Evolutionary conservation across 2,797 vertebrate species (phyloP), one percentile per base, ranked within the genome.

Genomic region (Lagocephalus sceleratus): DNA sequence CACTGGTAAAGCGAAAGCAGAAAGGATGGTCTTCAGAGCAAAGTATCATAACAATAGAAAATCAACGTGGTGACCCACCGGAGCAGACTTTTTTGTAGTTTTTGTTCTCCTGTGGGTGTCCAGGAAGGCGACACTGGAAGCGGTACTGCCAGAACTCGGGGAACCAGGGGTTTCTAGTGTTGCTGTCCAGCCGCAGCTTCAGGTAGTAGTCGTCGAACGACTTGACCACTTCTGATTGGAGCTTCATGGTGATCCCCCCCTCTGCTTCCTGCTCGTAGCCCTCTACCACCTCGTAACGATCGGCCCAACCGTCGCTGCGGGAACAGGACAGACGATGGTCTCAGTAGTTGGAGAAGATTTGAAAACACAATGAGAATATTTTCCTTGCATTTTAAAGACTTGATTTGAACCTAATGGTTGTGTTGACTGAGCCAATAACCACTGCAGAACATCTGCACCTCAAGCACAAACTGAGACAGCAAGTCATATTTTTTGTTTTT

Each of bases 61-160:
- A 42, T 1, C 5, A 9, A 1, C 1, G 41, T 2, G 8, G 17
- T 26, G 32, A 49, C 49, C 90, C 90, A 99, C 97, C 95, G 47
- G 94, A 92, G 81, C 97, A 99, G 75, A 96, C 89, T 85, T 91
- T 96, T 77, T 93, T 94, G 89, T 94, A 98, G 85, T 94, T 97
- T 44, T 75, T 90, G 74, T 98, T 98, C 76, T 99, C 97, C 47
- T 92, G 91, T 0, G 92, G 88, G 54, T 99, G 94, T n/a, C 95
- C 96, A 0, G 90, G 89, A 22, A 99, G 90, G 47, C 94, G 94
- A 64, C 97, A 99, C 82, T 99, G 96, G 82, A 99, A 99, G 3
- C 95, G 94, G 69, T 98, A 94, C 83, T 99, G 97, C 97, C 97
- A 99, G 88, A 99, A 99, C 82, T 99, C 97, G 0, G 94, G 68